These are phyloP conservation scores for Pediacus dermestoides DNA, from an alignment of 2,888 invertebrate species.

Conservation along the genomic window DNA sequence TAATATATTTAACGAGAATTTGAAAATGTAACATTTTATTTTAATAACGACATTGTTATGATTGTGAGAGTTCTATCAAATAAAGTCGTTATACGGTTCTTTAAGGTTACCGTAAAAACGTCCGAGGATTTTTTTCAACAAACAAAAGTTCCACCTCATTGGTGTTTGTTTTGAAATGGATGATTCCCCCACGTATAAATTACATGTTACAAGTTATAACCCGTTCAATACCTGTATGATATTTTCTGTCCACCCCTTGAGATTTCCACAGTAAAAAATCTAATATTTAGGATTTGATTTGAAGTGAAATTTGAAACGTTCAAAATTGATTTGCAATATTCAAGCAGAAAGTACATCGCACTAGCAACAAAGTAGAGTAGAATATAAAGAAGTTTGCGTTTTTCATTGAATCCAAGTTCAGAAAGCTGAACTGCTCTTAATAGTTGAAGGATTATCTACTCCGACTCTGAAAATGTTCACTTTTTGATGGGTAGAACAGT, in stretches of 20 bases:
- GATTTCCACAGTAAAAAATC: too few relatives aligned
- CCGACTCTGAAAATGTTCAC: conserved; percentile 31
- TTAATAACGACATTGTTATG: too few relatives aligned
- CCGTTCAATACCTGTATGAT: too few relatives aligned
- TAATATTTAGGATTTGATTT: too few relatives aligned
- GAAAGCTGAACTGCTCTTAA: conserved; percentile 14
- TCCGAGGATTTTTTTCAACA: neutral
- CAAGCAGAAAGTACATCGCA: neutral
- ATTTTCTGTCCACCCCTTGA: too few relatives aligned
- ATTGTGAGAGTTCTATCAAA: too few relatives aligned
- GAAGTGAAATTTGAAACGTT: conserved; percentile 3
- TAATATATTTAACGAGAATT: too few relatives aligned
- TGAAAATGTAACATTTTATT: too few relatives aligned
- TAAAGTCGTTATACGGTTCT: conserved; percentile 1
- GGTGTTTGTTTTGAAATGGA: too few relatives aligned
- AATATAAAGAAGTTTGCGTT: conserved; percentile 3
- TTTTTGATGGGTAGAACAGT: conserved; percentile 32
- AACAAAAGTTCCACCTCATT: conserved; percentile 1
- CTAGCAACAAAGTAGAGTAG: conserved; percentile 1
- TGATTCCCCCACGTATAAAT: conserved; percentile 2
- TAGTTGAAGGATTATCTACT: conserved; percentile 33
- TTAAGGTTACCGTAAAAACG: neutral
- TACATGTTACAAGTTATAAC: too few relatives aligned
- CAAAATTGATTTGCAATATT: too few relatives aligned
- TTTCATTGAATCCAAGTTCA: conserved; percentile 6